These are phyloP conservation scores for Onychomys leucogaster DNA, from an alignment of 2,797 vertebrate species.

Conservation along the genomic window DNA sequence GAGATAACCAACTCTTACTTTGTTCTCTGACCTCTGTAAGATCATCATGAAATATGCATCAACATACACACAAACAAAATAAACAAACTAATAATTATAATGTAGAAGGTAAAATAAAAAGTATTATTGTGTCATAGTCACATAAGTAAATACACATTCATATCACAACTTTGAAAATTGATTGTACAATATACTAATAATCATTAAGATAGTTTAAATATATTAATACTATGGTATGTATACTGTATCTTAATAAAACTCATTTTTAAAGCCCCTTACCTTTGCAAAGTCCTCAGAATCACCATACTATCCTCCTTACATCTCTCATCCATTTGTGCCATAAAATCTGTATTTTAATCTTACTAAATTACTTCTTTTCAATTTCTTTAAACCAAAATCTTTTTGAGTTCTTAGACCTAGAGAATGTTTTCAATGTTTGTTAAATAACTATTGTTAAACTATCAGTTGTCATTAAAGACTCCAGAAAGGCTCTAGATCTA, in stretches of 20 bases:
- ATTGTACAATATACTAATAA: neutral
- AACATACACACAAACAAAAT: neutral
- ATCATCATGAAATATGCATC: no score
- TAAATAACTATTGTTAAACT: neutral
- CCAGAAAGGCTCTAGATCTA: neutral
- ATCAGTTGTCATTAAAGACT: neutral
- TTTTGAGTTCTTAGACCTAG: neutral
- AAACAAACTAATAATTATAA: neutral
- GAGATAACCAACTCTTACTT: no score
- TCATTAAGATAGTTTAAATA: neutral
- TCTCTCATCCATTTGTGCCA: neutral
- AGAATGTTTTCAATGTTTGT: constrained; percentile 4
- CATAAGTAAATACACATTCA: neutral
- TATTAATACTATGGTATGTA: neutral
- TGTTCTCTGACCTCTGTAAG: no score
- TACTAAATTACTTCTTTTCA: neutral
- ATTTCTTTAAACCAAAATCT: neutral
- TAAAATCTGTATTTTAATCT: neutral
- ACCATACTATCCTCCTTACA: neutral
- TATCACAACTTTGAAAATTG: neutral
- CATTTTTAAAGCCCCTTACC: neutral
- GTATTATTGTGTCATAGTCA: neutral
- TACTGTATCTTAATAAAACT: neutral
- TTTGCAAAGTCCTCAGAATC: neutral
- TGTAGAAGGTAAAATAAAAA: neutral